Evolutionary conservation across 2,888 invertebrate genomes (phyloP).

Genomic region (Anaspis maculata): DNA sequence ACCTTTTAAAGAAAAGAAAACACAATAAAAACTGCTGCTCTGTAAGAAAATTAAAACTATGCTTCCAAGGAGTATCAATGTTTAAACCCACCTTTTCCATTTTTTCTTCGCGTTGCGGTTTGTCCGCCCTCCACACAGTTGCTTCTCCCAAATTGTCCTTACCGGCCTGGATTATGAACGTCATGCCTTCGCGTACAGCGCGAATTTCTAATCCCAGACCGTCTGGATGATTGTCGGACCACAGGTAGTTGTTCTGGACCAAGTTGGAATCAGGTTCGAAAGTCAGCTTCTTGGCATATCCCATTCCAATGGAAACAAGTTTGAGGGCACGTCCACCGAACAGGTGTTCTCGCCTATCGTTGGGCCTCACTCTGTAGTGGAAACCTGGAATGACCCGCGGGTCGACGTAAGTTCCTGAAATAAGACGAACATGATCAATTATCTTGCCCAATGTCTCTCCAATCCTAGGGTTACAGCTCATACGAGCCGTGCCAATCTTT

Average conservation of each 20-base stretch:
- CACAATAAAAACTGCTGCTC: no score
- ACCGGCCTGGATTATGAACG: constrained; percentile 51
- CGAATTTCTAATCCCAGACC: constrained; percentile 62
- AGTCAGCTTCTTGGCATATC: constrained; percentile 68
- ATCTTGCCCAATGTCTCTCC: no score
- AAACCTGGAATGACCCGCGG: constrained; percentile 65
- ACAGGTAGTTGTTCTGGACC: constrained; percentile 59
- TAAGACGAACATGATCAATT: no score
- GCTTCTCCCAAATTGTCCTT: constrained; percentile 58
- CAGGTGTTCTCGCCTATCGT: constrained; percentile 54
- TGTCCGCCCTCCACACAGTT: constrained; percentile 57
- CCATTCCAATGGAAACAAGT: constrained; percentile 61
- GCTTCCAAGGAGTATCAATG: neutral
- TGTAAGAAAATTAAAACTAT: constrained; percentile 1
- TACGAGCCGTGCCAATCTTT: no score
- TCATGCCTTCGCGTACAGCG: constrained; percentile 59
- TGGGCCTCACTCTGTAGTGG: constrained; percentile 61
- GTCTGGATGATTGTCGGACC: constrained; percentile 69
- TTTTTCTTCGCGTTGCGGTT: constrained; percentile 58
- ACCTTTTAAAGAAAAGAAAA: constrained; percentile 25
- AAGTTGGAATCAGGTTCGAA: constrained; percentile 58
- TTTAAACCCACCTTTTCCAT: constrained; percentile 45
- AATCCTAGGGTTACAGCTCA: no score
- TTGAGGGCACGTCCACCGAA: constrained; percentile 57
- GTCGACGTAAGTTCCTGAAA: constrained; percentile 58